Evolutionary conservation across 2,888 invertebrate species (phyloP).

Genomic region (Pogonocherus hispidulus): DNA sequence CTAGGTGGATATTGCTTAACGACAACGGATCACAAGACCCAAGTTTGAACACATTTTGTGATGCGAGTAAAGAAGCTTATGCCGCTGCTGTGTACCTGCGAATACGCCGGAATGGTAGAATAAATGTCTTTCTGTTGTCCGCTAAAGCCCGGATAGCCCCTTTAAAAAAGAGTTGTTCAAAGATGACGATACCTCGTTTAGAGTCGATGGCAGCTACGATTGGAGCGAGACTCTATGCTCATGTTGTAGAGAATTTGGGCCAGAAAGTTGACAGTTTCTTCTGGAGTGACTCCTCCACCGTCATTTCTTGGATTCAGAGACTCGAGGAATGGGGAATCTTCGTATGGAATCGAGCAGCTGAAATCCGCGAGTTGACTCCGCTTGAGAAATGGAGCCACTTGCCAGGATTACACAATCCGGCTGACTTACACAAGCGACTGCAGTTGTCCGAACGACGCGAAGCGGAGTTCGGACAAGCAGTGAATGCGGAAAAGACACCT

Average conservation of each 20-base stretch:
- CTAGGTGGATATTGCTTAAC: not conserved
- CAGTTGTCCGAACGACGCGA: too few relatives aligned
- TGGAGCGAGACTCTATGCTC: constrained; percentile 43
- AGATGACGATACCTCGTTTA: constrained; percentile 39
- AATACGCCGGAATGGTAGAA: not conserved
- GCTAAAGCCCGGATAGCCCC: constrained; percentile 35
- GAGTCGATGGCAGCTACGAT: constrained; percentile 38
- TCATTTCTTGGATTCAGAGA: constrained; percentile 51
- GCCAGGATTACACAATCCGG: not conserved
- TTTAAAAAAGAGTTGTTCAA: constrained; percentile 23
- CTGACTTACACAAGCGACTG: too few relatives aligned
- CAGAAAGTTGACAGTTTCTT: constrained; percentile 32
- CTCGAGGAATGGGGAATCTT: constrained; percentile 31
- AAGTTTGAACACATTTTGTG: constrained; percentile 45
- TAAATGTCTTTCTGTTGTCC: constrained; percentile 30
- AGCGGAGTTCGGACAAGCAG: too few relatives aligned
- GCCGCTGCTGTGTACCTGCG: constrained; percentile 11
- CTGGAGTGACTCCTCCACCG: constrained; percentile 55
- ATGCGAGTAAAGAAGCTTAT: constrained; percentile 29
- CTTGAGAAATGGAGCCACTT: constrained; percentile 26
- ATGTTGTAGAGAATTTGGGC: constrained; percentile 31
- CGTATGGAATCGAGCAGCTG: constrained; percentile 24
- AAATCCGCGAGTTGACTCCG: constrained; percentile 21
- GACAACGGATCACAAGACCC: constrained; percentile 41
- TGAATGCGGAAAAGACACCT: too few relatives aligned